Conservation (phyloP, 37 sponge, comb jelly and placozoan genomes). For the Aplysina aerophoba region DNA sequence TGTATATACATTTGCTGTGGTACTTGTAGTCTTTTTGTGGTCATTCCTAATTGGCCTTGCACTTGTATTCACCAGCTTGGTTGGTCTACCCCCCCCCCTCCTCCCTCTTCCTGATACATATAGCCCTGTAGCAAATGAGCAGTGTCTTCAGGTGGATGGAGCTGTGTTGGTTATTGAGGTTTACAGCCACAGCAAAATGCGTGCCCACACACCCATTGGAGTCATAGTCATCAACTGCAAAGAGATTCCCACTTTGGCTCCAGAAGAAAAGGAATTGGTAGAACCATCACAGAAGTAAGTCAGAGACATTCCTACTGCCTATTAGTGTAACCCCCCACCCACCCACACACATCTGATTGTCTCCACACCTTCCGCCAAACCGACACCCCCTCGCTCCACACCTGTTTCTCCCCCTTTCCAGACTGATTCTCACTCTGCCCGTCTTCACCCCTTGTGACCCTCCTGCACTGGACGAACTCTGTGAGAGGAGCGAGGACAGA, state of each 20-base stretch:
- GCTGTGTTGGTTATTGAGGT: conserved; percentile 49
- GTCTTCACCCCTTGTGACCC: not conserved
- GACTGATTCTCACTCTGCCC: not conserved
- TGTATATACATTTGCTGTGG: too few relatives aligned
- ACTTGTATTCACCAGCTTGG: not conserved
- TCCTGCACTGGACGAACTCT: not conserved
- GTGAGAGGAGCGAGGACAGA: not conserved
- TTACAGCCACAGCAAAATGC: conserved; percentile 56
- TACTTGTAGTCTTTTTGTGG: too few relatives aligned
- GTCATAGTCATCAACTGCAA: conserved; percentile 52
- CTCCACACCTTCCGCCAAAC: too few relatives aligned
- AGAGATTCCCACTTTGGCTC: conserved; percentile 20
- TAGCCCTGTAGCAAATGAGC: not conserved
- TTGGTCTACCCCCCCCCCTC: conserved; percentile 7
- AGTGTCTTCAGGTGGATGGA: conserved; percentile 33
- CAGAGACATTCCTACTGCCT: not conserved
- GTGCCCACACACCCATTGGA: conserved; percentile 55
- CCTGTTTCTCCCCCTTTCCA: not conserved
- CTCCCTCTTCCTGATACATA: not conserved
- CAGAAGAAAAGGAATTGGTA: not conserved
- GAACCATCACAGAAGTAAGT: not conserved
- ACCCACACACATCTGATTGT: too few relatives aligned
- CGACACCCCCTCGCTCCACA: too few relatives aligned
- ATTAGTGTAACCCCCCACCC: too few relatives aligned
- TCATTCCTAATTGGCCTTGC: not conserved